Percentiles rank a stretch among this genome's conserved stretches.
These are phyloP conservation scores for Gobionotothen gibberifrons DNA, from an alignment of 2,797 vertebrate species.

Conservation along the genomic window DNA sequence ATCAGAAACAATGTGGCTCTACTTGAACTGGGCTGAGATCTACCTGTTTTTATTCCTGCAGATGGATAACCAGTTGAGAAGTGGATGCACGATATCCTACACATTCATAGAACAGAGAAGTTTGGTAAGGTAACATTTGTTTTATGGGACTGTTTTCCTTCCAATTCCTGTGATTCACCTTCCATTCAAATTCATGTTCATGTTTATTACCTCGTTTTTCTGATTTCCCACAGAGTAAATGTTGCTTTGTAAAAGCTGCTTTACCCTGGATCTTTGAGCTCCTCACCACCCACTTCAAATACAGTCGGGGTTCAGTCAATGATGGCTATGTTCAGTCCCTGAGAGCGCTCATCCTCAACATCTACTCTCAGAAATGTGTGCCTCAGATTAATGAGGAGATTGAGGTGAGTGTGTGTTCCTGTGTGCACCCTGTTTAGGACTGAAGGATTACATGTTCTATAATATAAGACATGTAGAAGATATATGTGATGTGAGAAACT, in stretches of 20 bases:
- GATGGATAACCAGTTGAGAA: conserved; percentile 86
- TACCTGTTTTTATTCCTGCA: conserved; percentile 57
- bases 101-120: conserved; percentile 82
- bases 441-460: neutral
- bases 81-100: conserved; percentile 83
- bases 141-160: conserved; percentile 13
- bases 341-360: conserved; percentile 82
- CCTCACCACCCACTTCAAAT: conserved; percentile 82
- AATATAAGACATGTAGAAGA: conserved; percentile 5
- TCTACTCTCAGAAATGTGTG: conserved; percentile 86
- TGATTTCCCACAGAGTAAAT: conserved; percentile 77
- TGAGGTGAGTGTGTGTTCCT: conserved; percentile 73
- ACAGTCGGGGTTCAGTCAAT: conserved; percentile 77
- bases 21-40: conserved; percentile 5
- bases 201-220: conserved; percentile 12
- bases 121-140: conserved; percentile 77
- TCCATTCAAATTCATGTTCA: neutral
- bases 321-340: conserved; percentile 80
- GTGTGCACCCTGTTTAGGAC: neutral
- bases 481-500: conserved; percentile 6
- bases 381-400: conserved; percentile 84
- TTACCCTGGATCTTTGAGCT: conserved; percentile 85
- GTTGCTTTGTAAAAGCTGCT: conserved; percentile 86
- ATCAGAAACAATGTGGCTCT: neutral
- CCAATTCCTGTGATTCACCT: conserved; percentile 1